Evolutionary conservation across 1,140 invertebrate genomes (phyloP).

Genomic region (Drosophila mauritiana): DNA sequence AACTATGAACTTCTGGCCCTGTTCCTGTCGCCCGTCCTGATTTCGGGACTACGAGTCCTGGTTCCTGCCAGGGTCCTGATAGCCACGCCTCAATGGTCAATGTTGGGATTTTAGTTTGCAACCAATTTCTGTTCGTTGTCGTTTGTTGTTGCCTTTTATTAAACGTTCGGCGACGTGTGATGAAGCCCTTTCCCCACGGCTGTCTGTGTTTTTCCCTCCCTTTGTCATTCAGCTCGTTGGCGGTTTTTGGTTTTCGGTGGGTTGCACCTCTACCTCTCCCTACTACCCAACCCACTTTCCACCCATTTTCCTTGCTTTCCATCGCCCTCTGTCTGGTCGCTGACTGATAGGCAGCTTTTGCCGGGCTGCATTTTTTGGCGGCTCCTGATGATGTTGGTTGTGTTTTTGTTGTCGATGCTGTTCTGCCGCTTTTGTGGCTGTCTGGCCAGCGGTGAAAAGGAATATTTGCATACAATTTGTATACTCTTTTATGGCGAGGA

Average conservation of each 20-base stretch:
- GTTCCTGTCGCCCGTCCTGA: conserved; percentile 19
- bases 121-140: conserved; percentile 46
- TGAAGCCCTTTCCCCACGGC: conserved; percentile 8
- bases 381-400: conserved; percentile 25
- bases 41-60: conserved; percentile 4
- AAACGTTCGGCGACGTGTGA: conserved; percentile 57
- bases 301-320: conserved; percentile 11
- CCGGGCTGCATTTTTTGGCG: conserved; percentile 27
- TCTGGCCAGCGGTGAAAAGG: conserved; percentile 14
- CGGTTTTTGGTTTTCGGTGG: conserved; percentile 13
- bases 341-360: conserved; percentile 49
- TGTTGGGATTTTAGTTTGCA: conserved; percentile 56
- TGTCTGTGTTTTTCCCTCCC: not conserved
- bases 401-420: conserved; percentile 19
- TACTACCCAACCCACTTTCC: not conserved
- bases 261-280: not conserved
- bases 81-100: conserved; percentile 70
- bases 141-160: conserved; percentile 53
- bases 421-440: conserved; percentile 33
- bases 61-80: conserved; percentile 47
- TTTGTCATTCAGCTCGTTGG: conserved; percentile 25
- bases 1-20: conserved; percentile 44
- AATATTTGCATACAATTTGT: conserved; percentile 53
- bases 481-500: conserved; percentile 34
- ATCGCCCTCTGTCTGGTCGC: conserved; percentile 30